phyloP scores from a whole-genome alignment of 2,113 vertebrate genomes.

The Egretta garzetta region DNA sequence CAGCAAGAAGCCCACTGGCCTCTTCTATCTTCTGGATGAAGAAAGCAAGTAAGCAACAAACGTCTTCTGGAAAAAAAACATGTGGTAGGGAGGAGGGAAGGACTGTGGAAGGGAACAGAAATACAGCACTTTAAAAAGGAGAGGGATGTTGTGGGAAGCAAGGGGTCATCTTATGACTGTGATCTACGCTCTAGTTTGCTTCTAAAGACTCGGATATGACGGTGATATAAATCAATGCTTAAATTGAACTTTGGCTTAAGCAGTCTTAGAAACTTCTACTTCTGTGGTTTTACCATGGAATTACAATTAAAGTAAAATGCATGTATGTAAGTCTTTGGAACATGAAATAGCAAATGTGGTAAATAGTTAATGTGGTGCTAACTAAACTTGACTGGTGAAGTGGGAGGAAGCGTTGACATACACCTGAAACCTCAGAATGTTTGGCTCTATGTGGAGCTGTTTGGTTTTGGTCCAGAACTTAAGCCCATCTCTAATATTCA shows the following conservation, averaged over 20 bases:
- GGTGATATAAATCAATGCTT: neutral
- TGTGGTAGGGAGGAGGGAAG: conserved; percentile 5
- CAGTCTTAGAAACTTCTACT: neutral
- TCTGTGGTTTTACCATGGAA: neutral
- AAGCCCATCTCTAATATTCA: neutral
- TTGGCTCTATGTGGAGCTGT: neutral
- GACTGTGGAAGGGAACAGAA: neutral
- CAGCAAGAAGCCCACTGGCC: conserved; percentile 97
- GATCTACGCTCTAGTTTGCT: neutral
- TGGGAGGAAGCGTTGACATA: neutral
- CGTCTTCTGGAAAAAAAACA: neutral
- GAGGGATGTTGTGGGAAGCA: neutral
- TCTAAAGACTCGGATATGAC: neutral
- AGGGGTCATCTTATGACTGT: neutral
- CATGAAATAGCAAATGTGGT: neutral
- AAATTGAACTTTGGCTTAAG: neutral
- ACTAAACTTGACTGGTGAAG: neutral
- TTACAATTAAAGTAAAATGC: neutral
- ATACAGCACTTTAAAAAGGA: neutral
- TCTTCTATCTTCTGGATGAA: conserved; percentile 95
- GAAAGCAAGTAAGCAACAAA: conserved; percentile 94
- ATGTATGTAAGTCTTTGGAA: neutral
- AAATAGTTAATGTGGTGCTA: neutral
- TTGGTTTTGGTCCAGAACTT: neutral
- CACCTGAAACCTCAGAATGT: neutral